These are phyloP conservation scores for Porites divaricata DNA, from an alignment of 92 coral and sea anemone species.

Conservation along the genomic window DNA sequence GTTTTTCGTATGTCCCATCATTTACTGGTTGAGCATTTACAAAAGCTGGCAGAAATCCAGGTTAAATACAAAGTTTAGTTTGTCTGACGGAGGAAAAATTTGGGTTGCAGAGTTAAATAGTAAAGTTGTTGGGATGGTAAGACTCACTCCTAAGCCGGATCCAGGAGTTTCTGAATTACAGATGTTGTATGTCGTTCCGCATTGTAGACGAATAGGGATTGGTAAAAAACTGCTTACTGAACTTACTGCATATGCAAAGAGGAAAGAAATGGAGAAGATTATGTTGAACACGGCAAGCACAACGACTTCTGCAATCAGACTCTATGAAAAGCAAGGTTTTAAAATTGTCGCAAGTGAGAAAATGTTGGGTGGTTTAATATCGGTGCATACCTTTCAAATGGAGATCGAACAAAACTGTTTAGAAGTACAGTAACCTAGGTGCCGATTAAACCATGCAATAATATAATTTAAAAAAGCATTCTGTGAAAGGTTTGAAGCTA, in stretches of 20 bases:
- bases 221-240: slow-evolving; percentile 56
- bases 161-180: slow-evolving; percentile 63
- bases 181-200: slow-evolving; percentile 59
- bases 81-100: slow-evolving; percentile 47
- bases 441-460: not conserved
- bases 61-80: slow-evolving; percentile 51
- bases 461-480: too few relatives aligned
- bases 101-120: slow-evolving; percentile 69
- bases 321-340: slow-evolving; percentile 63
- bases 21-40: slow-evolving; percentile 24
- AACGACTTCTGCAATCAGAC: slow-evolving; percentile 37
- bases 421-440: not conserved
- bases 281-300: slow-evolving; percentile 50
- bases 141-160: slow-evolving; percentile 38
- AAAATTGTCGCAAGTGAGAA: not conserved
- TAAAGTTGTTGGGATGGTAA: slow-evolving; percentile 74
- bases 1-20: slow-evolving; percentile 48
- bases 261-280: slow-evolving; percentile 40
- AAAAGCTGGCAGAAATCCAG: slow-evolving; percentile 38
- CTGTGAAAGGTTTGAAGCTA: too few relatives aligned
- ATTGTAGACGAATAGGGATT: slow-evolving; percentile 63
- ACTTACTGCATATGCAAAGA: slow-evolving; percentile 52
- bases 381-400: not conserved
- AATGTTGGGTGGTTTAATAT: not conserved
- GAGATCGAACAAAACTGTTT: not conserved